Conservation (phyloP, 2,113 vertebrate genomes). For the Tinamus guttatus region DNA sequence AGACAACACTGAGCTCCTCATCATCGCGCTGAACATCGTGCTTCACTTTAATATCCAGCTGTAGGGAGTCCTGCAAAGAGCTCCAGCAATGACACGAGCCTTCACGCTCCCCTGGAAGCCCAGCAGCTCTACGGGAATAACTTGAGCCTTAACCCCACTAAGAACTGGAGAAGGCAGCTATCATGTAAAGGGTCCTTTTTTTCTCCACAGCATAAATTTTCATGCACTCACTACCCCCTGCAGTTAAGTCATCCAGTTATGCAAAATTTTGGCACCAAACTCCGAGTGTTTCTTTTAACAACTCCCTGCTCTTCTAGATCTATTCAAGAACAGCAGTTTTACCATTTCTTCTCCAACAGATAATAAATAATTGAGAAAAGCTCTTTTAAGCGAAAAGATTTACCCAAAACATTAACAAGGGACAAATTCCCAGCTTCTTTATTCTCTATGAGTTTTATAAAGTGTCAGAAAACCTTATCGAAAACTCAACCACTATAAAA, state of each 20-base stretch:
- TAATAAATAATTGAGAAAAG: neutral
- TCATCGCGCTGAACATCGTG: fast-evolving
- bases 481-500: neutral
- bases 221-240: neutral
- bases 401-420: neutral
- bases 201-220: neutral
- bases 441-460: neutral
- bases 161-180: neutral
- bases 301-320: neutral
- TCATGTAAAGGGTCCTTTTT: neutral
- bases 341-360: neutral
- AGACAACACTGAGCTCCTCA: neutral
- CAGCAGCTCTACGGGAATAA: neutral
- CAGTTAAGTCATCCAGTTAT: fast-evolving
- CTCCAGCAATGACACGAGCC: neutral
- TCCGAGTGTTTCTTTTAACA: neutral
- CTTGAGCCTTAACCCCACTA: neutral
- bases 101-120: neutral
- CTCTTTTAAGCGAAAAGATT: neutral
- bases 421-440: neutral
- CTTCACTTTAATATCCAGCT: neutral
- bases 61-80: neutral
- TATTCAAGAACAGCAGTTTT: neutral
- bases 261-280: neutral
- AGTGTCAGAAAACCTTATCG: neutral